Base-by-base conservation (phyloP, 2,113 vertebrate species). In the Ursus arctos region DNA sequence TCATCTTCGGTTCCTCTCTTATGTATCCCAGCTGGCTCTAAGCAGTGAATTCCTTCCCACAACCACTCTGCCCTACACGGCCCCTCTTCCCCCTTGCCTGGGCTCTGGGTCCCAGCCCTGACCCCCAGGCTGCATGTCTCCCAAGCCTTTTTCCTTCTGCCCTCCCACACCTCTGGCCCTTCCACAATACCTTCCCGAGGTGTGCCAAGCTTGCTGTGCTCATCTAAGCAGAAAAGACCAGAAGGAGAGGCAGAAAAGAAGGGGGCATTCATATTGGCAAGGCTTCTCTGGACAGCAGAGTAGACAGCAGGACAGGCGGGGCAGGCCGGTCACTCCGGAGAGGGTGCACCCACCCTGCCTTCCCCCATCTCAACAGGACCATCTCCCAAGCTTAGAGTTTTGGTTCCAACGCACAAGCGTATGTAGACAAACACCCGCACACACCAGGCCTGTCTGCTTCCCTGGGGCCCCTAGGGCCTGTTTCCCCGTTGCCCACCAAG, bases 401-500 rank as follows among this genome's bases (percentile, higher is more conserved):
- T 59, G 49, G 76, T 74, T 81, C 43, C 36, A 28, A 31, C 55
- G 4, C 36, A 14, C 28, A 49, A 8, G 1, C 8, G 19, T 36
- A 26, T 12, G 12, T 28, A 53, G n/a, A 71, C 10, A 55, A 51
- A 31, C 61, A 63, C 65, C 18, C n/a, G 4, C 15, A n/a, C 12
- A 49, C 71, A 1, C 14, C 24, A 28, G 24, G 55, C 57, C 53
- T 74, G 14, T 51, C 49, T 71, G 16, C 51, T 89, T 76, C 31
- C 69, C 76, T 43, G 59, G 28, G 31, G 14, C 24, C 51, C 22
- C 22, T 4, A 57, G 49, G 51, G 36, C 22, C 33, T 16, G 7
- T 43, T 92, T 87, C 80, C 31, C 92, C 47, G 81, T n/a, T 94
- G 81, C 59, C 82, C 61, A 88, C 80, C 53, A 96, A 95, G 61